phyloP scores from a whole-genome alignment of 30 jellyfish, hydroid and myxozoan genomes.

The Nemopilema nomurai region DNA sequence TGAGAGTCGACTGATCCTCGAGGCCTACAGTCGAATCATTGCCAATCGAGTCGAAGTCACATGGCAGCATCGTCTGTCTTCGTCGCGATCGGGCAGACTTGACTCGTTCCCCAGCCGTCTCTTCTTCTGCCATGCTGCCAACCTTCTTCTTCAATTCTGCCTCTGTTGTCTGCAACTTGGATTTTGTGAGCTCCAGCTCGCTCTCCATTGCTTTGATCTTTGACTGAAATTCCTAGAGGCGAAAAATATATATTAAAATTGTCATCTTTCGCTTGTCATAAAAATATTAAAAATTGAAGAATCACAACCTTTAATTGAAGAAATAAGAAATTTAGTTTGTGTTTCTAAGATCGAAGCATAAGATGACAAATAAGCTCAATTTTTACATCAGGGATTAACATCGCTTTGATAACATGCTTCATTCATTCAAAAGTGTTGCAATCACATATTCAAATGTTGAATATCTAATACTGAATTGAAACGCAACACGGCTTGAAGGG shows the following conservation, averaged over 20 bases:
- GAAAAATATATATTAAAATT: background rate
- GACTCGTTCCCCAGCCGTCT: background rate
- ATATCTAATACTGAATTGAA: too few species aligned
- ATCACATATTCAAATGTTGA: too few species aligned
- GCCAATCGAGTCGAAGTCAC: slow-evolving; percentile 2
- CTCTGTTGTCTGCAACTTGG: slow-evolving; percentile 25
- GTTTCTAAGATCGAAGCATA: too few species aligned
- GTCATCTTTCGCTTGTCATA: too few species aligned
- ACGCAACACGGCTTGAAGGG: too few species aligned
- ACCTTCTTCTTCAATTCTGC: slow-evolving; percentile 47
- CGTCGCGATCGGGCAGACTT: background rate
- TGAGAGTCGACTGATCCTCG: slow-evolving; percentile 64
- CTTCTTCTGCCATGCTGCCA: slow-evolving; percentile 16
- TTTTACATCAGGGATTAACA: too few species aligned
- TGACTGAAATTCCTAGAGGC: background rate
- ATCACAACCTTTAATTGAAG: too few species aligned
- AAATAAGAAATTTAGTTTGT: too few species aligned
- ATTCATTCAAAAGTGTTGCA: too few species aligned
- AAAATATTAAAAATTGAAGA: too few species aligned
- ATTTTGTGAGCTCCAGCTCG: background rate
- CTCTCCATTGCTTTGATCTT: background rate
- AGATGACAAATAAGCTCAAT: too few species aligned
- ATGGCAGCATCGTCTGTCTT: slow-evolving; percentile 33
- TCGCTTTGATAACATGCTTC: too few species aligned
- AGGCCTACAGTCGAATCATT: slow-evolving; percentile 18